Base-by-base conservation (phyloP, 2,113 vertebrate species). In the Campylomormyrus tamandua region DNA sequence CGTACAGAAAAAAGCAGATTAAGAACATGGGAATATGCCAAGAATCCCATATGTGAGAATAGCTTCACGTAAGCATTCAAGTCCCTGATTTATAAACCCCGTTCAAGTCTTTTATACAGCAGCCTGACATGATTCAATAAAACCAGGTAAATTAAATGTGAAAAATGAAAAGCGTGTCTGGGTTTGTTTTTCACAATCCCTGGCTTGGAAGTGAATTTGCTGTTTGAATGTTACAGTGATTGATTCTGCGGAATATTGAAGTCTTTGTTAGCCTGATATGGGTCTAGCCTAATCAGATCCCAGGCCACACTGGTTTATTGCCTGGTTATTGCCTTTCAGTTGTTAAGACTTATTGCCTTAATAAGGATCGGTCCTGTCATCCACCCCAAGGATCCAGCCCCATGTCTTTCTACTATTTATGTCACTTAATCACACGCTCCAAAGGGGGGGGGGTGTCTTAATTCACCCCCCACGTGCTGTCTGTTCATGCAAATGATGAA, bases 191-290 rank as follows among this genome's bases (percentile, higher is more conserved):
- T 5, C 89, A 13, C 49, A 42, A 8, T 27, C 24, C 39, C 11
- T 74, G 49, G 19, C 74, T n/a, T 13, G 86, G 90, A 13, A 50
- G 19, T 46, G 90, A n/a, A 88, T 87, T 80, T n/a, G 21, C 84
- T 83, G 66, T 53, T 24, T 21, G 5, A 49, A 89, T 80, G 11
- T 19, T 52, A 83, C 35, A 89, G 70, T 89, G 90, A 90, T 90
- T 91, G 90, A 90, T 91, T 88, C 89, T 66, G 48, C n/a, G 5
- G 77, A 46, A 46, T 90, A 90, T 90, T 87, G 83, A 21, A 19
- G 83, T 35, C 42, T 46, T 45, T 50, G 66, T 87, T 87, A 45
- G 24, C 58, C 62, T 80, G 48, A 48, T 88, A 27, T 52, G 70
- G 83, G 83, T 35, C 31, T 58, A 6, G 21, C 13, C 6, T 90